phyloP scores from a whole-genome alignment of 2,113 vertebrate genomes.

The Boulengeromyrus knoepffleri region DNA sequence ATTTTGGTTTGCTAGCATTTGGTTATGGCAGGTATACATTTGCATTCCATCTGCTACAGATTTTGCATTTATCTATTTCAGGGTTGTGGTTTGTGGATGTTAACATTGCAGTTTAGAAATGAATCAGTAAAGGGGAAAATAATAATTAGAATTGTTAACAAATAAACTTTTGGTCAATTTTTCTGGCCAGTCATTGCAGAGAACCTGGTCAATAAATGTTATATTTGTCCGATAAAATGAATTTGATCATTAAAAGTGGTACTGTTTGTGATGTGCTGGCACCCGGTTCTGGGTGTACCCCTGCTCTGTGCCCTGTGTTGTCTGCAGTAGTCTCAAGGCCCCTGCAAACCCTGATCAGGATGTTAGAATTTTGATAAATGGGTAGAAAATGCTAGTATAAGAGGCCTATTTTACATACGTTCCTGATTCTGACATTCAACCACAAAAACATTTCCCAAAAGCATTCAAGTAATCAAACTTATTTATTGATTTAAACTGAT shows the following conservation, averaged over 20 bases:
- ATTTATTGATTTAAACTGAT: neutral
- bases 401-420: neutral
- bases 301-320: neutral
- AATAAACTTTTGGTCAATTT: neutral
- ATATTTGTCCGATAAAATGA: neutral
- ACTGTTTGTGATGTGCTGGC: neutral
- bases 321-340: neutral
- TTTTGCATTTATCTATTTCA: neutral
- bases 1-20: neutral
- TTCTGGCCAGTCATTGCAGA: neutral
- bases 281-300: neutral
- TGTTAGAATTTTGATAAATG: neutral
- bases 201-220: neutral
- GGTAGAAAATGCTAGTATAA: neutral
- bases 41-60: neutral
- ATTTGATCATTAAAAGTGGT: neutral
- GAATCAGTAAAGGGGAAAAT: neutral
- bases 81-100: neutral
- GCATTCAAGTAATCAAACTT: neutral
- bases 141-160: neutral
- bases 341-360: neutral
- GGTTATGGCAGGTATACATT: neutral
- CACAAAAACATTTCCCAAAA: neutral
- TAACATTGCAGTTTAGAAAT: neutral
- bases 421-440: neutral